Conservation (phyloP, 2,888 invertebrate species). For the Pristionchus fissidentatus region DNA sequence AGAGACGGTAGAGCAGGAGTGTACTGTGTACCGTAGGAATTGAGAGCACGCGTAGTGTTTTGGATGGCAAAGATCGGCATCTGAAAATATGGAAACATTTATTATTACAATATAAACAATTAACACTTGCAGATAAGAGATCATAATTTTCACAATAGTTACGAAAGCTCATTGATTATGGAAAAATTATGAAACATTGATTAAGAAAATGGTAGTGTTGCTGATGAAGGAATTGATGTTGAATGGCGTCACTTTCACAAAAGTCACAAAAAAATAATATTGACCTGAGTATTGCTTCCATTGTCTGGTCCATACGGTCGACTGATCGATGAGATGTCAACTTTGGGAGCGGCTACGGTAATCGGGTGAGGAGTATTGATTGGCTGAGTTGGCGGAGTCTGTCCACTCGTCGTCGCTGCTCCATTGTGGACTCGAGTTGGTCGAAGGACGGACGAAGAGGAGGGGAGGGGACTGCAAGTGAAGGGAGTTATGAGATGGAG, state of each 20-base stretch:
- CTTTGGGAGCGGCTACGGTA: slow-evolving; percentile 37
- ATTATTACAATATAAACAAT: background rate
- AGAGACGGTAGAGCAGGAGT: slow-evolving; percentile 1
- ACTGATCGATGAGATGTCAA: background rate
- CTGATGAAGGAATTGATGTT: no score
- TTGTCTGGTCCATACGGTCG: slow-evolving; percentile 24
- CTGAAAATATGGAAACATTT: slow-evolving; percentile 36
- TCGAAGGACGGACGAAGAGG: slow-evolving; percentile 46
- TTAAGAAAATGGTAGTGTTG: no score
- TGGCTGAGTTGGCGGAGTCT: slow-evolving; percentile 42
- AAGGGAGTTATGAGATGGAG: no score
- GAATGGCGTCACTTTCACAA: background rate
- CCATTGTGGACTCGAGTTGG: slow-evolving; percentile 45
- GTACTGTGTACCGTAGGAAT: background rate
- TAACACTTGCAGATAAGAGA: no score
- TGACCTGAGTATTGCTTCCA: background rate
- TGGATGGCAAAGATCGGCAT: slow-evolving; percentile 51
- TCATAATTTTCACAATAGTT: no score
- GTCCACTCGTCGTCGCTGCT: background rate
- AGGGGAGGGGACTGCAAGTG: slow-evolving; percentile 37
- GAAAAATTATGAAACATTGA: no score
- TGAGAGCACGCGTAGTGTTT: slow-evolving; percentile 5
- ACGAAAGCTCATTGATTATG: no score
- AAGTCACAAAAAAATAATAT: background rate
- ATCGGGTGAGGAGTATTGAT: slow-evolving; percentile 34